These are phyloP conservation scores for Bombus waltoni DNA, from an alignment of 1,140 invertebrate species.

Conservation along the genomic window DNA sequence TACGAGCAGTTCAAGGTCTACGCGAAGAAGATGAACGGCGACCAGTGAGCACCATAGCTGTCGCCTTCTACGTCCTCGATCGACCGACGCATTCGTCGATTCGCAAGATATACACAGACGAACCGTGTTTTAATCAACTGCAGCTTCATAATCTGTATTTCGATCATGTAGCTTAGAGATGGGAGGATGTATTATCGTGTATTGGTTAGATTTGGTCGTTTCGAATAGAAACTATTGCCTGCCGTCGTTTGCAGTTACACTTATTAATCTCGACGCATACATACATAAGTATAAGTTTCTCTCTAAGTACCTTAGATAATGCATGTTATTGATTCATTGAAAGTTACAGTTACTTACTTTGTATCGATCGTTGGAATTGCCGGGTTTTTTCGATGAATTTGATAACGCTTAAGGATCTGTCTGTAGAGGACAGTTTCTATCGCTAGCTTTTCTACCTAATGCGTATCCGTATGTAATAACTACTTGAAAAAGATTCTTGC, in stretches of 20 bases:
- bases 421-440: background rate
- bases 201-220: slow-evolving; percentile 13
- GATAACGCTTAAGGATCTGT: background rate
- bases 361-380: background rate
- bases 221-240: background rate
- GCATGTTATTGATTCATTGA: background rate
- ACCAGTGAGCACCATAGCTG: background rate
- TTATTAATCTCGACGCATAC: no score
- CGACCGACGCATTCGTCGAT: background rate
- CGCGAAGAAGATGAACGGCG: slow-evolving; percentile 46
- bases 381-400: background rate
- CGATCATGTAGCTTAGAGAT: slow-evolving; percentile 36
- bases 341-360: background rate
- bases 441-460: slow-evolving; percentile 3
- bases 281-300: background rate
- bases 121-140: slow-evolving; percentile 22
- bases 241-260: background rate
- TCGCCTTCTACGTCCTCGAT: background rate
- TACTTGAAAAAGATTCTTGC: background rate
- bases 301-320: background rate
- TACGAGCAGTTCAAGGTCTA: slow-evolving; percentile 88
- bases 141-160: slow-evolving; percentile 45
- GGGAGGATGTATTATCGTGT: slow-evolving; percentile 16
- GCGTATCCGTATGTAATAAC: slow-evolving; percentile 8
- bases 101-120: background rate